Evolutionary conservation across 2,888 invertebrate genomes (phyloP).

Genomic region (Polydesmus complanatus): DNA sequence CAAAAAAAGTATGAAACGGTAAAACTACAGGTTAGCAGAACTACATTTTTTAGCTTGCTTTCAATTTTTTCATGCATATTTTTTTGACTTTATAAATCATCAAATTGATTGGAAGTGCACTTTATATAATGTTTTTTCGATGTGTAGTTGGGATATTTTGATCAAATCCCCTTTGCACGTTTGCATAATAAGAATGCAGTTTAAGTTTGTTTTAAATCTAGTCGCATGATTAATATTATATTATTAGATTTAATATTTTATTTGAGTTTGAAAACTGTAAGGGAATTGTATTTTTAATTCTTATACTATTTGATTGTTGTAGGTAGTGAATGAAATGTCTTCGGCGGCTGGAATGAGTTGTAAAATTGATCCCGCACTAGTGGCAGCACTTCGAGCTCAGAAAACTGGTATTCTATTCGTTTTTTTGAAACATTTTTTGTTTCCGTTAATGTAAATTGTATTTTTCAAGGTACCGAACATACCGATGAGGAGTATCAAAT

Average conservation of each 20-base stretch:
- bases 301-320: conserved; percentile 30
- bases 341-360: conserved; percentile 87
- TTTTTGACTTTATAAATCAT: neutral
- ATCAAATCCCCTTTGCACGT: too few species aligned
- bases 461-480: conserved; percentile 40
- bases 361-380: conserved; percentile 88
- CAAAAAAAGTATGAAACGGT: conserved; percentile 21
- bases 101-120: neutral
- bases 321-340: conserved; percentile 93
- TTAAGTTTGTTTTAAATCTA: too few species aligned
- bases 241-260: conserved; percentile 2
- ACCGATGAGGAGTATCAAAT: conserved; percentile 86
- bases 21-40: conserved; percentile 22
- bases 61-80: neutral
- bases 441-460: neutral
- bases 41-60: neutral
- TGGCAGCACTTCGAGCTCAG: conserved; percentile 74
- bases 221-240: too few species aligned
- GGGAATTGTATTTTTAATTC: neutral
- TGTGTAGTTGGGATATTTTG: neutral
- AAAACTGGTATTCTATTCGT: conserved; percentile 40
- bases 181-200: too few species aligned
- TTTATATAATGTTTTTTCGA: conserved; percentile 1
- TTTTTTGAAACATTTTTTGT: neutral
- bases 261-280: neutral